Evolutionary conservation across 2,888 invertebrate genomes (phyloP).

Genomic region (Oscheius sp.): DNA sequence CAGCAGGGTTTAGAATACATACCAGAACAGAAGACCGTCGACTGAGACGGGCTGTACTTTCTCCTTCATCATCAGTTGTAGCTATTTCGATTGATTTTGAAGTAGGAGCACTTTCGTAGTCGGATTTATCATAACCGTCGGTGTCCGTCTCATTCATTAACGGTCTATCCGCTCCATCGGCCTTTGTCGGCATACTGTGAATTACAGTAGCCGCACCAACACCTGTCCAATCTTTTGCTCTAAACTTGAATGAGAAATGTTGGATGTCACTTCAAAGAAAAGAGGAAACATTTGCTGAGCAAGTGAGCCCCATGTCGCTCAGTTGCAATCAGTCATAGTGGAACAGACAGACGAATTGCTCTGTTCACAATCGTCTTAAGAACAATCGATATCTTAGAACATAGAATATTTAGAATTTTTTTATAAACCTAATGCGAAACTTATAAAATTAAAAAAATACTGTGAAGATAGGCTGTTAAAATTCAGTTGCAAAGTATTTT

Average conservation of each 20-base stretch:
- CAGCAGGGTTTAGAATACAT: slow-evolving; percentile 28
- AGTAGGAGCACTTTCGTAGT: slow-evolving; percentile 45
- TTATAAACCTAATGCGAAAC: no score
- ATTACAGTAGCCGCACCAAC: slow-evolving; percentile 12
- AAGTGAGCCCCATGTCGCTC: slow-evolving; percentile 1
- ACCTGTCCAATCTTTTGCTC: neutral
- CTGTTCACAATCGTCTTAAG: neutral
- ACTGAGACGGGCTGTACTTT: slow-evolving; percentile 46
- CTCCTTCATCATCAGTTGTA: slow-evolving; percentile 52
- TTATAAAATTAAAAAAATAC: no score
- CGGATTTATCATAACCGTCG: slow-evolving; percentile 12
- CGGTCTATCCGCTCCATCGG: slow-evolving; percentile 22
- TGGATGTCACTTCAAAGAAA: neutral
- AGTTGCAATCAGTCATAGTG: slow-evolving; percentile 9
- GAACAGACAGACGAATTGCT: slow-evolving; percentile 17
- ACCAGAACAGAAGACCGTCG: slow-evolving; percentile 53
- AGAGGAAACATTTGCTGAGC: neutral
- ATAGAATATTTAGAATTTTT: no score
- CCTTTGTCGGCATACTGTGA: slow-evolving; percentile 21
- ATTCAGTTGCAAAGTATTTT: neutral
- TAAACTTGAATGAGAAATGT: neutral
- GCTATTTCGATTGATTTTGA: slow-evolving; percentile 41
- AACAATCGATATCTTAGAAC: neutral
- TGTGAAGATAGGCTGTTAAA: no score
- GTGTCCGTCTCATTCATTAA: slow-evolving; percentile 27